Percentiles rank a stretch among this genome's conserved stretches.
Evolutionary conservation across 2,113 vertebrate genomes (phyloP).

Genomic region (Ptilorrhoa leucosticta): DNA sequence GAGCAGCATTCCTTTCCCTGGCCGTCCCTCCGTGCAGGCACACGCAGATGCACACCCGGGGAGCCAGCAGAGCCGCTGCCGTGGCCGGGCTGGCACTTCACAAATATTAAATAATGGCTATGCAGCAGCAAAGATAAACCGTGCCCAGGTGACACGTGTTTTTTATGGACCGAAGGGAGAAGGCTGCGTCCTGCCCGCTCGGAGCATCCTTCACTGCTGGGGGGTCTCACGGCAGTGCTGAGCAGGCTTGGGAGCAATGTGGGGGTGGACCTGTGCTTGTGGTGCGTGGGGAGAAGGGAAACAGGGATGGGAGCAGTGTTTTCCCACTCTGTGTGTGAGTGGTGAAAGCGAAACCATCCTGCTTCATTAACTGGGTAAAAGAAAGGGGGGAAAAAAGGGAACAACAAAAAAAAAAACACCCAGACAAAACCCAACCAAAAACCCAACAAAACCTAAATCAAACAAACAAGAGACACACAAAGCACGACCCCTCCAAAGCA

Average conservation of each 20-base stretch:
- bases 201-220: neutral
- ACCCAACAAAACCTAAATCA: neutral
- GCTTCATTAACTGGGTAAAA: neutral
- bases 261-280: neutral
- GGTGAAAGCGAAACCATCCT: neutral
- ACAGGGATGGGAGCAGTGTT: neutral
- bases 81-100: neutral
- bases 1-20: conserved; percentile 51
- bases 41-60: neutral
- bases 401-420: neutral
- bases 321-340: neutral
- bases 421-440: neutral
- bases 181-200: neutral
- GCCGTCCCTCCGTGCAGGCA: neutral
- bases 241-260: neutral
- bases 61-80: neutral
- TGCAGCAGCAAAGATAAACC: neutral
- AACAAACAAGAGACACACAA: neutral
- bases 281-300: neutral
- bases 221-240: neutral
- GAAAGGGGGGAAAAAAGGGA: neutral
- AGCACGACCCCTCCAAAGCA: neutral
- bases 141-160: neutral
- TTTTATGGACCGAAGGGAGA: neutral
- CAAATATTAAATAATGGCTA: neutral